These are phyloP conservation scores for Ardeotis arabs DNA, from an alignment of 2,113 vertebrate genomes.

Conservation along the genomic window DNA sequence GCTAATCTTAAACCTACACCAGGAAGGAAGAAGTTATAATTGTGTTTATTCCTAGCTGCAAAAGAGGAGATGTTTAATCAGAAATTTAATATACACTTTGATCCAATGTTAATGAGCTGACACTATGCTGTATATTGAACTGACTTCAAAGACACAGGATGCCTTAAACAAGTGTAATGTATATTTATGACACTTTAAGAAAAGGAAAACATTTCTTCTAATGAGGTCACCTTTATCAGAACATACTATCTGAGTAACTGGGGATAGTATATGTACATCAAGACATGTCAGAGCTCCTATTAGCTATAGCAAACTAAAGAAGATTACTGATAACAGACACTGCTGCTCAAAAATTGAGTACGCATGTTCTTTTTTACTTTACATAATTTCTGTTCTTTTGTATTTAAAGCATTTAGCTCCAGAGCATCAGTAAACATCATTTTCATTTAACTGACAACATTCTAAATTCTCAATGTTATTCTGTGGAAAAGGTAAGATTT, in stretches of 20 bases:
- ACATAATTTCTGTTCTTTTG: not conserved
- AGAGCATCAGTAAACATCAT: not conserved
- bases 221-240: conserved; percentile 60
- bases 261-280: not conserved
- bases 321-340: not conserved
- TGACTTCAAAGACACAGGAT: conserved; percentile 51
- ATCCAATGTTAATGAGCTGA: conserved; percentile 63
- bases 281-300: not conserved
- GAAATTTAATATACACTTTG: conserved; percentile 62
- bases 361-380: not conserved
- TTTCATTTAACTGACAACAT: not conserved
- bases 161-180: conserved; percentile 63
- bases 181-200: conserved; percentile 61
- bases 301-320: not conserved
- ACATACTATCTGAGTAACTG: conserved; percentile 9
- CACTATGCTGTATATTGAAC: conserved; percentile 35
- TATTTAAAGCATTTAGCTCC: not conserved
- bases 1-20: conserved; percentile 50
- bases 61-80: conserved; percentile 55
- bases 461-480: not conserved
- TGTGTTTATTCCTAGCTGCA: conserved; percentile 63
- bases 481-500: not conserved
- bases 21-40: conserved; percentile 66
- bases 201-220: conserved; percentile 58
- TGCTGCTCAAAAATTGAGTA: not conserved